A percentile compares a stretch with the other conserved stretches of the same genome.
phyloP scores from a whole-genome alignment of 1,140 invertebrate genomes.

The Physella acuta region DNA sequence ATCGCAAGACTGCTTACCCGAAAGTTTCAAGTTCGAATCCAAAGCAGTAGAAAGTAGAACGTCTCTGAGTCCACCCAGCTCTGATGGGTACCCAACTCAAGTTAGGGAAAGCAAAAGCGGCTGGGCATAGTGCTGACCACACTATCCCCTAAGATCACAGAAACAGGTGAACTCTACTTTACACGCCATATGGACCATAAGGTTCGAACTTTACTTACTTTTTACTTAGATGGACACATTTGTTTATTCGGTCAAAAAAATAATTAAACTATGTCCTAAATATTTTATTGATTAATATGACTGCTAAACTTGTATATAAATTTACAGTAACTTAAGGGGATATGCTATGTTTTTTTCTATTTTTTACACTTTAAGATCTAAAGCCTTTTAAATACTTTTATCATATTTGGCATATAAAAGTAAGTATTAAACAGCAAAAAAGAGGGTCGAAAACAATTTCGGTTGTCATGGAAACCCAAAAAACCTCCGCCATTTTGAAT shows the following conservation, averaged over 20 bases:
- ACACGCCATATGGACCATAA: neutral
- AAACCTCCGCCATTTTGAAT: too few relatives aligned
- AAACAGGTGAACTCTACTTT: neutral
- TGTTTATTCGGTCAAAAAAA: too few relatives aligned
- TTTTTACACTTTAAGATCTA: neutral
- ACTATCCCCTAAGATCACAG: neutral
- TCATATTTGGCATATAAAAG: too few relatives aligned
- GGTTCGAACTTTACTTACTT: too few relatives aligned
- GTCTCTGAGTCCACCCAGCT: neutral
- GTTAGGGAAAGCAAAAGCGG: neutral
- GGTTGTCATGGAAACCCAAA: too few relatives aligned
- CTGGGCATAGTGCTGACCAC: neutral
- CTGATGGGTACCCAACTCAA: neutral
- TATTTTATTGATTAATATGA: neutral
- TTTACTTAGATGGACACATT: too few relatives aligned
- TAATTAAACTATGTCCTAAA: neutral
- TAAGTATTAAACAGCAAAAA: too few relatives aligned
- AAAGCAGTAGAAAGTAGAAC: neutral
- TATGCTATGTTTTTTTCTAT: neutral
- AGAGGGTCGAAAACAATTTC: too few relatives aligned
- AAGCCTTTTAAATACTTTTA: neutral
- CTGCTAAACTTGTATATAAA: neutral
- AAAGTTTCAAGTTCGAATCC: neutral
- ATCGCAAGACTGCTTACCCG: neutral
- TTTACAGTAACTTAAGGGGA: neutral